Evolutionary conservation across 1,140 invertebrate species (phyloP).

Genomic region (Halictus rubicundus): DNA sequence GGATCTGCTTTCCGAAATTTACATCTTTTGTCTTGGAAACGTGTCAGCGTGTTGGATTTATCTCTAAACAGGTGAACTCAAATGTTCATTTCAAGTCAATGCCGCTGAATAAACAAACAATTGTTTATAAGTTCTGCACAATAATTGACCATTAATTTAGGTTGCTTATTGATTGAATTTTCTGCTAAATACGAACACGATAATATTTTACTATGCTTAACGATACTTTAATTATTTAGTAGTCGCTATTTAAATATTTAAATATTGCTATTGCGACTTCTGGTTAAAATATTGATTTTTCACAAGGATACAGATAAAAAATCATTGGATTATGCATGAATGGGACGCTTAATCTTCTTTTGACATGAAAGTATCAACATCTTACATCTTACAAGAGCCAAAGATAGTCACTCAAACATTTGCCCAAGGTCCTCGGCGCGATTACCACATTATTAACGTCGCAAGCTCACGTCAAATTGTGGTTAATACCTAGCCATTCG

Average conservation of each 20-base stretch:
- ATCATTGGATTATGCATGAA: not conserved
- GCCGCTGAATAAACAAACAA: not conserved
- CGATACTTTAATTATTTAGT: too few species aligned
- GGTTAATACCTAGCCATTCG: slow-evolving; percentile 57
- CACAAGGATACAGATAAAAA: fast-evolving
- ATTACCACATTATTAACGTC: slow-evolving; percentile 47
- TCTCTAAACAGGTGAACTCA: not conserved
- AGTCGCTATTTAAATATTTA: too few species aligned
- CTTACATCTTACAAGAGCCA: not conserved
- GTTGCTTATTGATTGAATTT: too few species aligned
- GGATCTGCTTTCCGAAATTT: slow-evolving; percentile 35
- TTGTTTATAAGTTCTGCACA: not conserved
- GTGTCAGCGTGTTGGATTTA: not conserved
- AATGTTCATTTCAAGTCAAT: not conserved
- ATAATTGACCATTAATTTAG: too few species aligned
- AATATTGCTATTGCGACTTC: too few species aligned
- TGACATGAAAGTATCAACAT: not conserved
- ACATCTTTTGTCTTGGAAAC: slow-evolving; percentile 24
- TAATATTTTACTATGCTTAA: too few species aligned
- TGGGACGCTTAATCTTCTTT: not conserved
- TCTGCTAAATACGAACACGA: too few species aligned
- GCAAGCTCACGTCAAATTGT: slow-evolving; percentile 48
- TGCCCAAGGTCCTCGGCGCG: slow-evolving; percentile 20
- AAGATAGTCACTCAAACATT: slow-evolving; percentile 1
- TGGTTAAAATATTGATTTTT: not conserved